These are phyloP conservation scores for Arion vulgaris DNA, from an alignment of 1,140 invertebrate genomes.

Conservation along the genomic window DNA sequence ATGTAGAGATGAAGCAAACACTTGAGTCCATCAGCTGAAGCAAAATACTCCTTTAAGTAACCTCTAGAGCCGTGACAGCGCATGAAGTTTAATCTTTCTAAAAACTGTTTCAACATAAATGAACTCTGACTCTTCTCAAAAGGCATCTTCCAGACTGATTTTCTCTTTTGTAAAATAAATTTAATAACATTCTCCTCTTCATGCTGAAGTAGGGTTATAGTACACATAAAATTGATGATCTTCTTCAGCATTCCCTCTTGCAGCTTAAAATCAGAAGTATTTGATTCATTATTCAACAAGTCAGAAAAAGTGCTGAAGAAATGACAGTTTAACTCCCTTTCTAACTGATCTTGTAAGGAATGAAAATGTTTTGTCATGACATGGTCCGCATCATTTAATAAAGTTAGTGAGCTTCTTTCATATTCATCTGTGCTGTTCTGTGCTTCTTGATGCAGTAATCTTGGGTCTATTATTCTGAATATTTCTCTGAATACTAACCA, in stretches of 20 bases:
- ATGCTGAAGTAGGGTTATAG: background rate
- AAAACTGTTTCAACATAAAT: constrained; percentile 1
- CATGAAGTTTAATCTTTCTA: background rate
- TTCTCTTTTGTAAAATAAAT: constrained; percentile 1
- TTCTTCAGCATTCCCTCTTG: background rate
- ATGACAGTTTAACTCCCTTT: background rate
- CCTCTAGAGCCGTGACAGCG: background rate
- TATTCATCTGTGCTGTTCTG: constrained; percentile 27
- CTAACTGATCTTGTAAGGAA: background rate
- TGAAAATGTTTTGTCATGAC: background rate
- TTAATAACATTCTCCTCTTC: background rate
- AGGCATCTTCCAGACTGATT: background rate
- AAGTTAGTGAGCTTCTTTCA: constrained; percentile 7
- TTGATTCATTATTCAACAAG: background rate
- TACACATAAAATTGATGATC: background rate
- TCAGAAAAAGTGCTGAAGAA: background rate
- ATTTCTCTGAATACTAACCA: constrained; percentile 19
- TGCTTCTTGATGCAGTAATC: background rate
- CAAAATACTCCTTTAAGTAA: background rate
- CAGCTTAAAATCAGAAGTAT: background rate
- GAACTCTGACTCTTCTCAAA: background rate
- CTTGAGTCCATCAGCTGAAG: background rate
- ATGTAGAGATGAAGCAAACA: background rate
- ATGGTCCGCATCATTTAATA: background rate
- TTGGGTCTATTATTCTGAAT: background rate